phyloP scores from a whole-genome alignment of 1,140 invertebrate species.

The Ostrea denselamellosa region DNA sequence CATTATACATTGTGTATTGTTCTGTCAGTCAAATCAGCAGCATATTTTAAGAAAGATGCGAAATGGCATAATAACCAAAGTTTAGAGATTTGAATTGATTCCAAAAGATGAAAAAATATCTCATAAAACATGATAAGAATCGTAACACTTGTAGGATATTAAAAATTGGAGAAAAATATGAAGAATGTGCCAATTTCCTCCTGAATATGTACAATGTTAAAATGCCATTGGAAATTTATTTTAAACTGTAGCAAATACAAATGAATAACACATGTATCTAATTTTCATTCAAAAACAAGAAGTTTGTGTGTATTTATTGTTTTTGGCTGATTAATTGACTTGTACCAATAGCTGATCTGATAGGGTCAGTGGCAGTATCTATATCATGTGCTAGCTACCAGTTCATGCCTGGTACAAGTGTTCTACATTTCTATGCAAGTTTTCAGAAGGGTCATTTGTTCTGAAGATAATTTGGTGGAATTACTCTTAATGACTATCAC shows the following conservation, averaged over 20 bases:
- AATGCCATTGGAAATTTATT: background rate
- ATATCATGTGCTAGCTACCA: background rate
- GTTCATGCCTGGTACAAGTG: no score
- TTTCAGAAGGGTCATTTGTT: no score
- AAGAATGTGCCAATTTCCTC: background rate
- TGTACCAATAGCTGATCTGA: background rate
- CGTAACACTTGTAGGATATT: background rate
- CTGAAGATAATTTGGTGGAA: no score
- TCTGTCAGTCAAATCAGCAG: no score
- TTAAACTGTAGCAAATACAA: background rate
- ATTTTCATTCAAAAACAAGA: background rate
- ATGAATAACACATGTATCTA: background rate
- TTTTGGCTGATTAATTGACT: slow-evolving; percentile 12
- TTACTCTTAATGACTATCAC: no score
- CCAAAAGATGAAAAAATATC: background rate
- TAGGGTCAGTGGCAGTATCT: background rate
- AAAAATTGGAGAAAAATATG: background rate
- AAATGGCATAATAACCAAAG: background rate
- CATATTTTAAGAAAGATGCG: background rate
- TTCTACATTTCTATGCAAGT: no score
- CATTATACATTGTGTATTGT: no score
- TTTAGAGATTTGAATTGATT: background rate
- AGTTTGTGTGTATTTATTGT: slow-evolving; percentile 18
- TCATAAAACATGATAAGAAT: background rate
- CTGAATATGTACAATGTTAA: background rate